Evolutionary conservation across 2,797 vertebrate species (phyloP).

Genomic region (Podargus strigoides): DNA sequence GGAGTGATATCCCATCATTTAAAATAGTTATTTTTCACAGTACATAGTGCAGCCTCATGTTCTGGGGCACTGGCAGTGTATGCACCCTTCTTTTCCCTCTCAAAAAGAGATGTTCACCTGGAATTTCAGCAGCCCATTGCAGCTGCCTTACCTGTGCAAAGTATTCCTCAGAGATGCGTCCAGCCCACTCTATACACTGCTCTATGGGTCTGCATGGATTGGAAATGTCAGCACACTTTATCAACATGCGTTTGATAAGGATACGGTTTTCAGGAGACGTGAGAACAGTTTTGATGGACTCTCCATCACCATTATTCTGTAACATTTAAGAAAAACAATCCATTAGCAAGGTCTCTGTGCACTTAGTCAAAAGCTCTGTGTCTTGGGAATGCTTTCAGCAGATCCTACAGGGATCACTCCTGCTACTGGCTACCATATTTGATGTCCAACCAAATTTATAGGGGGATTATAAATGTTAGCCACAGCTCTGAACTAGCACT

Average conservation of each 20-base stretch:
- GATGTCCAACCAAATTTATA: neutral
- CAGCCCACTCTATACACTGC: slow-evolving; percentile 93
- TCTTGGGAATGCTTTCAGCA: neutral
- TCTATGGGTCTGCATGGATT: slow-evolving; percentile 91
- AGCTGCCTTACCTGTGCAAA: slow-evolving; percentile 89
- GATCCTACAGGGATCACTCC: neutral
- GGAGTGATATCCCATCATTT: neutral
- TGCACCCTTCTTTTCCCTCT: neutral
- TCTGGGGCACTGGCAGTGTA: neutral
- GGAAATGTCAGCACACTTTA: slow-evolving; percentile 95
- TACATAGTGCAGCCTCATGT: neutral
- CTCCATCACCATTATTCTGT: slow-evolving; percentile 78
- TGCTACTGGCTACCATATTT: neutral
- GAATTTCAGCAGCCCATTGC: neutral
- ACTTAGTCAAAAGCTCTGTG: neutral
- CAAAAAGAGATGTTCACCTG: neutral
- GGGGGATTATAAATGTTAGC: neutral
- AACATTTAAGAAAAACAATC: slow-evolving; percentile 30
- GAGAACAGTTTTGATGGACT: slow-evolving; percentile 82
- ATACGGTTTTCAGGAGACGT: slow-evolving; percentile 89
- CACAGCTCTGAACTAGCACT: neutral
- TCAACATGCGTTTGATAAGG: slow-evolving; percentile 94
- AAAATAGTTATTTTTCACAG: neutral
- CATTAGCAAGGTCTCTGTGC: slow-evolving; percentile 15
- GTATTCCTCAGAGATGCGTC: slow-evolving; percentile 96